Evolutionary conservation across 2,797 vertebrate genomes (phyloP).

Genomic region (Microctenopoma steveboyesi): DNA sequence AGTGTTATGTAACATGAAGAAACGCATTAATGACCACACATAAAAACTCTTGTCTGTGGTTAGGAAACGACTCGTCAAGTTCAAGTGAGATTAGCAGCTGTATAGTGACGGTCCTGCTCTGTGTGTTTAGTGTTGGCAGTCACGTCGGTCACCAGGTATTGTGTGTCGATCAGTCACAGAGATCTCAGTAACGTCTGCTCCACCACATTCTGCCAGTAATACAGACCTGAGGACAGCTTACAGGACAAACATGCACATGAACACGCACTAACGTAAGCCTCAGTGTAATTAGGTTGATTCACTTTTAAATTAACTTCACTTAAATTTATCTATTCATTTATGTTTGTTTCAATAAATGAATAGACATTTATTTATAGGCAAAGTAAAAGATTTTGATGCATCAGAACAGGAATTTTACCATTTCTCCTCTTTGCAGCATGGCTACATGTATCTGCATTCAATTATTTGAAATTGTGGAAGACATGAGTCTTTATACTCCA

Average conservation of each 20-base stretch:
- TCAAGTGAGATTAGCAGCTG: conserved; percentile 51
- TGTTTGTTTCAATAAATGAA: too few relatives aligned
- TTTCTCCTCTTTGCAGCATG: too few relatives aligned
- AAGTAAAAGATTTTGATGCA: too few relatives aligned
- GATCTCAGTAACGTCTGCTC: conserved; percentile 61
- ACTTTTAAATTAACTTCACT: too few relatives aligned
- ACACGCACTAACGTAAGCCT: background rate
- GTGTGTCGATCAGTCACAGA: conserved; percentile 56
- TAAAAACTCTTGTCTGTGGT: background rate
- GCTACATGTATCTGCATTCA: too few relatives aligned
- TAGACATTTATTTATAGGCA: too few relatives aligned
- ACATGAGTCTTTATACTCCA: background rate
- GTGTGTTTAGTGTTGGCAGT: conserved; percentile 34
- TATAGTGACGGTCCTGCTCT: conserved; percentile 54
- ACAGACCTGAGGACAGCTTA: conserved; percentile 48
- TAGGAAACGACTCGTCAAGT: conserved; percentile 33
- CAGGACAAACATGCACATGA: conserved; percentile 44
- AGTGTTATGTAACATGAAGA: too few relatives aligned
- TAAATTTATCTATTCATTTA: too few relatives aligned
- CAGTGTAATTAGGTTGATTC: background rate
- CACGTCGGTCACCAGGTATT: conserved; percentile 18
- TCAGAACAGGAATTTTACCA: too few relatives aligned
- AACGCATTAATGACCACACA: background rate
- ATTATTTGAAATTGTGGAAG: too few relatives aligned
- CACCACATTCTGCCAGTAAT: conserved; percentile 51